phyloP scores from a whole-genome alignment of 2,888 invertebrate genomes.

The Cheilosia grossa region DNA sequence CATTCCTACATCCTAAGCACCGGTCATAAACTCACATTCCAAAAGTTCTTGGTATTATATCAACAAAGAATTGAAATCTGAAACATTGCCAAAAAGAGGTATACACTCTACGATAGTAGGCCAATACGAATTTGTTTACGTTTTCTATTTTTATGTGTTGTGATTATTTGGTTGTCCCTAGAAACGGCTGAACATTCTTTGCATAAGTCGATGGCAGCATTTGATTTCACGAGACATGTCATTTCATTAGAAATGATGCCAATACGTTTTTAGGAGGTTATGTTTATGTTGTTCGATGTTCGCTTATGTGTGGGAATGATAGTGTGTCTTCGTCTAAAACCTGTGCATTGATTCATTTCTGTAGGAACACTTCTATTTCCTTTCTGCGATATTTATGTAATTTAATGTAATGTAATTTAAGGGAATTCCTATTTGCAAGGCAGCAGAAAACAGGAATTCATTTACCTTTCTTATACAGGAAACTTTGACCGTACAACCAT shows the following conservation, averaged over 20 bases:
- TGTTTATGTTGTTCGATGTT: background rate
- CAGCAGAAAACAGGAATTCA: too few relatives aligned
- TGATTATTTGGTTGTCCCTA: conserved; percentile 62
- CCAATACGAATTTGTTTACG: conserved; percentile 50
- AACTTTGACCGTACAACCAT: too few relatives aligned
- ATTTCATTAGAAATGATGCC: conserved; percentile 31
- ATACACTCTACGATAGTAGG: conserved; percentile 34
- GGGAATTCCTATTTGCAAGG: too few relatives aligned
- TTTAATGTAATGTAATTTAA: too few relatives aligned
- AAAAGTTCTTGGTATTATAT: conserved; percentile 35
- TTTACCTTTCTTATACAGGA: too few relatives aligned
- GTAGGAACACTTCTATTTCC: too few relatives aligned
- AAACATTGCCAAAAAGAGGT: conserved; percentile 60
- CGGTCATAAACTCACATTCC: conserved; percentile 22
- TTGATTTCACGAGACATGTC: conserved; percentile 35
- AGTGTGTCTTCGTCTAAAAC: background rate
- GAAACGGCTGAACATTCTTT: conserved; percentile 46
- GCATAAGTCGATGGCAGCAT: conserved; percentile 51
- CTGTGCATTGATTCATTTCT: background rate
- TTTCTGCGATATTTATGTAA: too few relatives aligned
- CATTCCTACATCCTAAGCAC: background rate
- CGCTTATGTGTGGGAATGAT: background rate
- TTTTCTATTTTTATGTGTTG: conserved; percentile 51
- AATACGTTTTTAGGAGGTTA: background rate
- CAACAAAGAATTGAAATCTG: conserved; percentile 34